phyloP scores from a whole-genome alignment of 2,888 invertebrate species.

The Trachelus tabidus region DNA sequence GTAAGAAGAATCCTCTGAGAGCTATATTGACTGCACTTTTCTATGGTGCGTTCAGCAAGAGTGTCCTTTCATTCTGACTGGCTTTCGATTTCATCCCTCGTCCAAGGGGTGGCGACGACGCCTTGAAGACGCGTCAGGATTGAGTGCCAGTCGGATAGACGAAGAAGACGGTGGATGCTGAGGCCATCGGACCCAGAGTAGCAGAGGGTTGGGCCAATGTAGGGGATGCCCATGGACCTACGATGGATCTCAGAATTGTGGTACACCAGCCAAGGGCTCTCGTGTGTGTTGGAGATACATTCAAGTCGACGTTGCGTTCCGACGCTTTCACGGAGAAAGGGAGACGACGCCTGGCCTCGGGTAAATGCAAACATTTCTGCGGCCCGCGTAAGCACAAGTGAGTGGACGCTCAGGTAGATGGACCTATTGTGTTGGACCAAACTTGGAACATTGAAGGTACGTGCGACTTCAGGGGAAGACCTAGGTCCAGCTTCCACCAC shows the following conservation, averaged over 20 bases:
- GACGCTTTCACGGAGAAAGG: slow-evolving; percentile 29
- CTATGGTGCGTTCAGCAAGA: neutral
- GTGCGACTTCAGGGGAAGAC: neutral
- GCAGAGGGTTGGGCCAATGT: neutral
- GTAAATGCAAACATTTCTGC: slow-evolving; percentile 57
- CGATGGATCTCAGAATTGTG: neutral
- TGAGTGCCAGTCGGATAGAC: neutral
- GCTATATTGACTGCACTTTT: neutral
- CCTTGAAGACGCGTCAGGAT: neutral
- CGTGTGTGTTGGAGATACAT: neutral
- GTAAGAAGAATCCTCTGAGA: neutral
- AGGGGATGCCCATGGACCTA: neutral
- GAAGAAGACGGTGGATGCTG: neutral
- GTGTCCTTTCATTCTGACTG: neutral
- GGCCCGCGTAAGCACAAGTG: slow-evolving; percentile 40
- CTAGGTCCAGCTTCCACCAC: no score
- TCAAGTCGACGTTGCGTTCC: slow-evolving; percentile 21
- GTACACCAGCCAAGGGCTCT: neutral
- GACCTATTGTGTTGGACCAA: slow-evolving; percentile 31
- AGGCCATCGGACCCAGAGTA: neutral
- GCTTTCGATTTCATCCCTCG: neutral
- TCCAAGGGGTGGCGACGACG: neutral
- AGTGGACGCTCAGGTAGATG: slow-evolving; percentile 36
- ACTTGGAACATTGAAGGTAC: slow-evolving; percentile 35
- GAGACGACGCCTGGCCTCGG: slow-evolving; percentile 12